Evolutionary conservation across 2,797 vertebrate species (phyloP), one percentile per base, ranked within the genome.

Genomic region (Artibeus lituratus): DNA sequence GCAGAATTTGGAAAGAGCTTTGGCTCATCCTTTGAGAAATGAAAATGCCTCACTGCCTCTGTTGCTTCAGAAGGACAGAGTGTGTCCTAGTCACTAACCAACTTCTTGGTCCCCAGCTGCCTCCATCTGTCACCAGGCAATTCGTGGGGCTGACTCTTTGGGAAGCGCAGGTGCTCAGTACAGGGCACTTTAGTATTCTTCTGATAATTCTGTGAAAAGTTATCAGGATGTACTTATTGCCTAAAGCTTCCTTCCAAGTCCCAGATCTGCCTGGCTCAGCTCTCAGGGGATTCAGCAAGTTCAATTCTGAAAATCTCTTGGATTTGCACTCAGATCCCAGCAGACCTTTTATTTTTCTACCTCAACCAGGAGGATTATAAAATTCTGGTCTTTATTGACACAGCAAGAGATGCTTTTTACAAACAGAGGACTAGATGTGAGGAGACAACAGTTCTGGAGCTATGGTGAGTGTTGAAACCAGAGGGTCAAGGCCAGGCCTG

Each of bases 291-390:
- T 86, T 95, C 69, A 91, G 37, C 42, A 90, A 96, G 26, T 83
- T 82, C 53, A 96, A 29, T 51, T 94, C 39, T 12, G 44, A 80
- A 94, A 97, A 94, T 94, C 85, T 95, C 93, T 42, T 69, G 90
- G 95, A 94, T 96, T 96, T 97, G 57, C 22, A 57, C 24, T 1
- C 39, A 29, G 82, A 94, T 98, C 97, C 96, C 96, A 94, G 94
- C 42, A 97, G 97, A 92, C 96, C 80, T 93, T 78, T 94, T 96
- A 92, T 88, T 96, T 97, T 69, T 59, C 47, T 80, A 37, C 47
- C 32, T 91, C 37, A 47, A 78, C 32, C 53, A 81, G 87, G 44
- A 96, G 82, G 74, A 94, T 95, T 97, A 98, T 97, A 96, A 97
- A 95, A 53, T 69, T 19, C 49, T 90, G 32, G 29, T 47, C 49